Evolutionary conservation across 2,113 vertebrate genomes (phyloP).

Genomic region (Aviceda subcristata): DNA sequence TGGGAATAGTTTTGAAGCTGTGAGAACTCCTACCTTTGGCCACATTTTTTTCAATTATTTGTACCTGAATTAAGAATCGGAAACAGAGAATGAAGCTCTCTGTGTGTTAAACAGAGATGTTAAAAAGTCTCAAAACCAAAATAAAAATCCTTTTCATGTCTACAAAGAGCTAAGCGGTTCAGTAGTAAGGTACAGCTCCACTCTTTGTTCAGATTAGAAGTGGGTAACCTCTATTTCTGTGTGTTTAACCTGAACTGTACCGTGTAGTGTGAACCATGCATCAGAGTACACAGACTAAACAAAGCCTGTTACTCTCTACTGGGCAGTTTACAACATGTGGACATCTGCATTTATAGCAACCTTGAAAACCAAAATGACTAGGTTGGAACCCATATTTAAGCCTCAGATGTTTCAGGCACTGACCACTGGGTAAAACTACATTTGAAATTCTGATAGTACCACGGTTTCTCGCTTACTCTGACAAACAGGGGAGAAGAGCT

Average conservation of each 20-base stretch:
- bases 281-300: background rate
- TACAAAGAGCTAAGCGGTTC: background rate
- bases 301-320: background rate
- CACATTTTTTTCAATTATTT: background rate
- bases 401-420: background rate
- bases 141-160: background rate
- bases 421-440: background rate
- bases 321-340: background rate
- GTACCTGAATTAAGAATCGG: background rate
- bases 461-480: background rate
- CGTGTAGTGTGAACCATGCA: fast-evolving
- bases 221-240: background rate
- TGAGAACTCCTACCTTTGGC: background rate
- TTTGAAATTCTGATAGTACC: background rate
- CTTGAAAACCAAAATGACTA: background rate
- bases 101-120: background rate
- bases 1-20: background rate
- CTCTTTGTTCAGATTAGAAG: background rate
- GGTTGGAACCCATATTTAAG: background rate
- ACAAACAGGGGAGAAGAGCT: background rate
- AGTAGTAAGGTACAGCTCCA: background rate
- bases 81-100: background rate
- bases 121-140: background rate
- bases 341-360: background rate
- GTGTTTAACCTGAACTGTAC: background rate